Percentiles rank a stretch among this genome's conserved stretches.
Conservation (phyloP, 2,888 invertebrate species). For the Chamaedrilus cognettii region DNA sequence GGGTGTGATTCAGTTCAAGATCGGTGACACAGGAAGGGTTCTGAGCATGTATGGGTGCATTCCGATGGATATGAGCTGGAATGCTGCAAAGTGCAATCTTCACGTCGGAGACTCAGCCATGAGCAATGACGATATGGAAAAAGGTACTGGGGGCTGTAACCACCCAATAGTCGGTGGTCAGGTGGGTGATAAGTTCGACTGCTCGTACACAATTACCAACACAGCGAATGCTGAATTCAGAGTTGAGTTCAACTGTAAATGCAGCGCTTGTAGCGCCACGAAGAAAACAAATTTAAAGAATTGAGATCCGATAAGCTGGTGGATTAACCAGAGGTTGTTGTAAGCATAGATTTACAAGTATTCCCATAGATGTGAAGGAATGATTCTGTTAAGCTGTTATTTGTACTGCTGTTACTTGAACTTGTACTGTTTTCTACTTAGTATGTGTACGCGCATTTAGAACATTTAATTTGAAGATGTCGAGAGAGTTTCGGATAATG, state of each 20-base stretch:
- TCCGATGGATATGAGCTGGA: not conserved
- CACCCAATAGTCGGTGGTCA: not conserved
- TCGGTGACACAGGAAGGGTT: not conserved
- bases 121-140: not conserved
- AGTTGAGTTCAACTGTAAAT: not conserved
- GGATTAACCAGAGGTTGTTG: no score
- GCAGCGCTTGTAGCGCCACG: not conserved
- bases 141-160: not conserved
- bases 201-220: not conserved
- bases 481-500: no score
- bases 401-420: no score
- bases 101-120: not conserved
- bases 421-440: no score
- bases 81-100: not conserved
- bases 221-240: not conserved
- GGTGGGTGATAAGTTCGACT: not conserved
- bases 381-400: no score
- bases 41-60: not conserved
- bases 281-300: not conserved
- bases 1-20: not conserved
- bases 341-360: no score
- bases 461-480: no score
- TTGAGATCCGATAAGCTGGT: no score
- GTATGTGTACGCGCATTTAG: no score
- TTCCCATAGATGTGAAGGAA: no score